These are phyloP conservation scores for Tangara arthus DNA, from an alignment of 2,797 vertebrate genomes.

Conservation along the genomic window DNA sequence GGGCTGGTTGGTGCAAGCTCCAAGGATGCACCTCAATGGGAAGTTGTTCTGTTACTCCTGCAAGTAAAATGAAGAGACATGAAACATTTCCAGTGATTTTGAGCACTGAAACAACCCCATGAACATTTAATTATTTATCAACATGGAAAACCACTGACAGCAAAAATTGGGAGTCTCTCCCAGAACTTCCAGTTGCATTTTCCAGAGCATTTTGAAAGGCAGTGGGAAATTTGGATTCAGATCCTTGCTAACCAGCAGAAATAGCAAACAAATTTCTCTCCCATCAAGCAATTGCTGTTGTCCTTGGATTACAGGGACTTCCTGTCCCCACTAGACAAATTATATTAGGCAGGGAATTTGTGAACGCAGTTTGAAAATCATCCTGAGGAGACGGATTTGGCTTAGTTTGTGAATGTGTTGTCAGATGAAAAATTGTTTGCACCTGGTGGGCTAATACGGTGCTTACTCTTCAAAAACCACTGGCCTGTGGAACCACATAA, in stretches of 20 bases:
- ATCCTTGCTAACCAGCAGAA: not conserved
- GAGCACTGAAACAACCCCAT: not conserved
- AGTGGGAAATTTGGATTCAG: not conserved
- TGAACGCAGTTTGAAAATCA: not conserved
- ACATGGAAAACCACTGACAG: not conserved
- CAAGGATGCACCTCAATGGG: accelerated
- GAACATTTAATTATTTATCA: not conserved
- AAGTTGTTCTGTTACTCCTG: not conserved
- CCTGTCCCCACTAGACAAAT: not conserved
- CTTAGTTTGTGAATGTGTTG: not conserved
- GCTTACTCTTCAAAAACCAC: not conserved
- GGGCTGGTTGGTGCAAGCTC: not conserved
- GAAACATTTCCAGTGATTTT: not conserved
- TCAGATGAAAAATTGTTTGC: not conserved
- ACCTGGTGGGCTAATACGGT: not conserved
- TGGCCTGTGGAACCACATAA: not conserved
- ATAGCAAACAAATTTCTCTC: not conserved
- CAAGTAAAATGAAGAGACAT: not conserved
- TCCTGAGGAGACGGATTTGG: not conserved
- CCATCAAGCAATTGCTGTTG: not conserved
- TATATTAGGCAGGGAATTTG: not conserved
- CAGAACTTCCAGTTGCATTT: not conserved
- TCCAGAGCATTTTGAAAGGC: not conserved
- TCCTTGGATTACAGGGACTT: not conserved
- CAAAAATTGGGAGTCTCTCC: not conserved